These are phyloP conservation scores for Sarcophaga caerulescens DNA, from an alignment of 2,888 invertebrate species.

Conservation along the genomic window DNA sequence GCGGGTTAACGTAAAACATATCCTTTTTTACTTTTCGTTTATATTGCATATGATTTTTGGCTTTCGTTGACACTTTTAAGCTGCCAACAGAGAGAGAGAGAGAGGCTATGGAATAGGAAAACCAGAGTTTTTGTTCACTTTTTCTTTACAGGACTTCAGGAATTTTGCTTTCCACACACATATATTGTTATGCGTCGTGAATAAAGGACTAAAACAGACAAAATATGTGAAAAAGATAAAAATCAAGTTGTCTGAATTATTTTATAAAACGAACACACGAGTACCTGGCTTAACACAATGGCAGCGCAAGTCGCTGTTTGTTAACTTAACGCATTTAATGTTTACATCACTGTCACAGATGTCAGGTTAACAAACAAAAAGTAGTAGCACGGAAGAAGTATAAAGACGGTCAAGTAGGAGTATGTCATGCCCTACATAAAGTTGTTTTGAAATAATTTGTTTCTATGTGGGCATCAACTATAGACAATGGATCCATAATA, in stretches of 20 bases:
- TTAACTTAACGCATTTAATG: constrained; percentile 47
- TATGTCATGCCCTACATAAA: too few species aligned
- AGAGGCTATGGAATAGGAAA: not conserved
- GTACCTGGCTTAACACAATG: constrained; percentile 20
- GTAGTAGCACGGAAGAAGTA: too few species aligned
- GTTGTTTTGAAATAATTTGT: too few species aligned
- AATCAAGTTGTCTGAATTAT: not conserved
- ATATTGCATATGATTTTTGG: constrained; percentile 21
- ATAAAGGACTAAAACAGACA: constrained; percentile 1
- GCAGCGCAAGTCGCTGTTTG: constrained; percentile 7
- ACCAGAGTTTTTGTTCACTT: not conserved
- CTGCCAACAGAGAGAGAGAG: not conserved
- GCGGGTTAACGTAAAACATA: not conserved
- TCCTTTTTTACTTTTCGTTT: not conserved
- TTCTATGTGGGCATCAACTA: too few species aligned
- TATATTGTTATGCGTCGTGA: not conserved
- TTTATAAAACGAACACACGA: not conserved
- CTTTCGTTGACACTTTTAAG: constrained; percentile 16
- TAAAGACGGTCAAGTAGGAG: too few species aligned
- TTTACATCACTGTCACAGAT: constrained; percentile 50
- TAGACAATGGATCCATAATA: too few species aligned
- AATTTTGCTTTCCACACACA: not conserved
- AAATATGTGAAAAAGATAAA: not conserved
- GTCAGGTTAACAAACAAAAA: not conserved
- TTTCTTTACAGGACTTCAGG: too few species aligned